Conservation (phyloP, 1,140 invertebrate genomes). For the Heliconius eleuchia region DNA sequence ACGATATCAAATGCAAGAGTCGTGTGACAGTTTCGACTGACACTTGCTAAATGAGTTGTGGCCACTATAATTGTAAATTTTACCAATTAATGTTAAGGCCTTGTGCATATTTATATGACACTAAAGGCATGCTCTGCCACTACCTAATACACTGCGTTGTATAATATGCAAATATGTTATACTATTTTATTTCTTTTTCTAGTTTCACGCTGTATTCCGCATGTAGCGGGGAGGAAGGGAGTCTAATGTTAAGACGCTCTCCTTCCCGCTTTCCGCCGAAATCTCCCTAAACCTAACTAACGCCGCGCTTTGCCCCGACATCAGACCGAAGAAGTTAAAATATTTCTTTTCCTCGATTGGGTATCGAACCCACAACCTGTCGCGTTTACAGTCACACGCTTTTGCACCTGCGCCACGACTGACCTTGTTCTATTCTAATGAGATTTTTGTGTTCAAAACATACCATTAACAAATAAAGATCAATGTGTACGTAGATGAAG, state of each 20-base stretch:
- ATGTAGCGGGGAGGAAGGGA: no score
- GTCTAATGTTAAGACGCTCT: no score
- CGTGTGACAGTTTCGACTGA: not conserved
- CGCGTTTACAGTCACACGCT: not conserved
- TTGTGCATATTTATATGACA: conserved; percentile 1
- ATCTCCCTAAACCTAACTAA: no score
- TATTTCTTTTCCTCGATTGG: not conserved
- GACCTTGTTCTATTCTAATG: not conserved
- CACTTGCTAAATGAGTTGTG: not conserved
- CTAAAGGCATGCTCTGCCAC: not conserved
- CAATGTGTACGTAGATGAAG: not conserved
- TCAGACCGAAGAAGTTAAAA: not conserved
- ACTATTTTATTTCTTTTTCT: no score
- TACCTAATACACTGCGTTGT: not conserved
- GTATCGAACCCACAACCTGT: not conserved
- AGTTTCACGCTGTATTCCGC: no score
- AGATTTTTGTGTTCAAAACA: conserved; percentile 11
- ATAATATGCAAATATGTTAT: not conserved
- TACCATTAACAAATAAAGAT: conserved; percentile 15
- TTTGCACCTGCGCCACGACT: not conserved
- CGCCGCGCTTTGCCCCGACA: no score
- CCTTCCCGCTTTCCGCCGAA: no score
- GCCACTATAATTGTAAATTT: not conserved
- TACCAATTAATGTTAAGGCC: not conserved
- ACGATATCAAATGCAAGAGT: not conserved